Base-by-base conservation (phyloP, 2,113 vertebrate genomes). In the Forbesichthys agassizii region DNA sequence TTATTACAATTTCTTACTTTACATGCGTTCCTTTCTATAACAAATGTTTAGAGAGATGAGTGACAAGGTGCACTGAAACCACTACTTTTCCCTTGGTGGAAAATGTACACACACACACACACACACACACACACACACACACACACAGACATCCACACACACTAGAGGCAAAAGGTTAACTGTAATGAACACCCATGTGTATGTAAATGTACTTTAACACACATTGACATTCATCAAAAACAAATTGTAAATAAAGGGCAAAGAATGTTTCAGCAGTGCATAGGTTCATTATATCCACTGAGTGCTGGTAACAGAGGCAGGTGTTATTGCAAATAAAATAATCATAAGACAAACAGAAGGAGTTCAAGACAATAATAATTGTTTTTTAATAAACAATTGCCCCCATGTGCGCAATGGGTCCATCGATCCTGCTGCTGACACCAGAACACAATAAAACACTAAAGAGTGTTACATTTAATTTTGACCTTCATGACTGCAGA, bases 391-490 rank as follows among this genome's bases (percentile, higher is more conserved):
- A 84, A 81, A 83, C 75, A 83, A 79, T 84, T 85, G 83, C 68
- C 76, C 71, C 77, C 78, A 81, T 82, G 80, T 88, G 78, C 80
- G 78, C 80, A 86, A 89, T 84, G 84, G 91, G 77, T 56, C 74
- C 88, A 92, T 93, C 86, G 86, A 90, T 93, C 86, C 86, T 92
- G 58, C 68, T 7, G 77, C 83, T 89, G 89, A 92, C 89, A 91
- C 81, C 75, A 62, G 72, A 82, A 84, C 78, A 88, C 89, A 92
- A 92, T 88, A 88, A 92, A 88, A 88, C 82, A 70, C 84, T 85
- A 86, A 91, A 79, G 84, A 77, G 72, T 88, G 86, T 88, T 91
- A 90, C 92, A 93, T 92, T 90, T 86, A 90, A 93, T 92, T 91
- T 90, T 92, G 91, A 92, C 93, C 91, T 92, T 89, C 88, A 89